A percentile compares a stretch with the other conserved stretches of the same genome.
Conservation (phyloP, 2,888 invertebrate genomes). For the Stratiomys singularior region DNA sequence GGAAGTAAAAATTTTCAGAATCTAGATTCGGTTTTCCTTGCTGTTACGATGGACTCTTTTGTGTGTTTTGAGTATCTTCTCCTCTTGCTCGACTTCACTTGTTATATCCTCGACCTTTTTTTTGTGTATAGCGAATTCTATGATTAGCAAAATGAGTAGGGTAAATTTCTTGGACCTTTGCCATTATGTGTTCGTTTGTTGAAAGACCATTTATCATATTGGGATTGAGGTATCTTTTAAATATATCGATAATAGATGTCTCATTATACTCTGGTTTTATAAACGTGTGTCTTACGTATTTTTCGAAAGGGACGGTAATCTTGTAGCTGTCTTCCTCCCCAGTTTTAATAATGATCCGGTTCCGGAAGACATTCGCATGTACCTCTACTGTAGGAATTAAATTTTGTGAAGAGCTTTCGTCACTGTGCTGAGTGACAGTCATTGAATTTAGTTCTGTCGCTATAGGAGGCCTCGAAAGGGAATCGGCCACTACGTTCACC, state of each 20-base stretch:
- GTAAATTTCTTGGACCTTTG: background rate
- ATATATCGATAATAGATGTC: background rate
- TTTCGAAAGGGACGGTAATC: background rate
- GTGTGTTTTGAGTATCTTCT: no score
- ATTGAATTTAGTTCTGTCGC: conserved; percentile 16
- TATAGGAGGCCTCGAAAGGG: conserved; percentile 17
- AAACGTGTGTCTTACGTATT: background rate
- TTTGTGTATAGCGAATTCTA: no score
- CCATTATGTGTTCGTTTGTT: conserved; percentile 5
- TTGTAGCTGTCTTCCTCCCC: background rate
- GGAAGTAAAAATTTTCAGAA: no score
- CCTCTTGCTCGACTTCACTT: no score
- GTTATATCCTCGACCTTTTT: no score
- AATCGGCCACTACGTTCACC: conserved; percentile 36
- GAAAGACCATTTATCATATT: background rate
- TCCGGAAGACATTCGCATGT: conserved; percentile 22
- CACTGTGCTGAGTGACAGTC: conserved; percentile 25
- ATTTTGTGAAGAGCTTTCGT: conserved; percentile 35
- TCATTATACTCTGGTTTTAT: conserved; percentile 3
- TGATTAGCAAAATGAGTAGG: conserved; percentile 6
- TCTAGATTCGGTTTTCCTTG: no score
- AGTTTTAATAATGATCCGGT: background rate
- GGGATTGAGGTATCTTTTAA: conserved; percentile 7
- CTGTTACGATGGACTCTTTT: no score
- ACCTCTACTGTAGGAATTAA: no score